Conservation (phyloP, 2,797 vertebrate genomes). For the Macrochelys suwanniensis region DNA sequence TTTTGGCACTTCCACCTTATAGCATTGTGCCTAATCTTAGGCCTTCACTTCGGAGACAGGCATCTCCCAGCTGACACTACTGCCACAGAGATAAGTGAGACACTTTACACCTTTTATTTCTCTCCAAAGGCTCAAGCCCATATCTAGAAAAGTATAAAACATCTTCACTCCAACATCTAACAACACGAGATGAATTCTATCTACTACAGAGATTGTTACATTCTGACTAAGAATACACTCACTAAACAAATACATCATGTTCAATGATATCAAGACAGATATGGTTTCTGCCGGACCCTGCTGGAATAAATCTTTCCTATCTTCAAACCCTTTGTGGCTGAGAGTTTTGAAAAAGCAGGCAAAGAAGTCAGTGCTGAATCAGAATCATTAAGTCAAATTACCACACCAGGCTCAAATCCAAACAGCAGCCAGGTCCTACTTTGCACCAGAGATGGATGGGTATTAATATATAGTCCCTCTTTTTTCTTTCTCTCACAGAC, state of each 20-base stretch:
- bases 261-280: not conserved
- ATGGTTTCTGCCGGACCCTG: not conserved
- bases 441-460: not conserved
- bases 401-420: conserved; percentile 14
- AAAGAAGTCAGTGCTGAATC: not conserved
- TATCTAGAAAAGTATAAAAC: conserved; percentile 6
- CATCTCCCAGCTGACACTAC: rapidly evolving
- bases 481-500: not conserved
- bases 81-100: not conserved
- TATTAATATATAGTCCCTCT: not conserved
- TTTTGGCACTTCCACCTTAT: not conserved
- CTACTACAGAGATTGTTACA: not conserved
- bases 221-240: not conserved
- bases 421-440: not conserved
- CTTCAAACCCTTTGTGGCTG: not conserved
- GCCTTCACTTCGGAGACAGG: rapidly evolving
- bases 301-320: not conserved
- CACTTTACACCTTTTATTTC: conserved; percentile 18
- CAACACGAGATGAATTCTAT: conserved; percentile 23
- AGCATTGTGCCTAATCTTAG: not conserved
- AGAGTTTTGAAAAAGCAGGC: not conserved
- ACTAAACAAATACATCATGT: not conserved
- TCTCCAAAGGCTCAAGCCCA: not conserved
- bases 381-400: not conserved
- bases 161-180: not conserved